Conservation (phyloP, 2,888 invertebrate species). For the Timema podura region DNA sequence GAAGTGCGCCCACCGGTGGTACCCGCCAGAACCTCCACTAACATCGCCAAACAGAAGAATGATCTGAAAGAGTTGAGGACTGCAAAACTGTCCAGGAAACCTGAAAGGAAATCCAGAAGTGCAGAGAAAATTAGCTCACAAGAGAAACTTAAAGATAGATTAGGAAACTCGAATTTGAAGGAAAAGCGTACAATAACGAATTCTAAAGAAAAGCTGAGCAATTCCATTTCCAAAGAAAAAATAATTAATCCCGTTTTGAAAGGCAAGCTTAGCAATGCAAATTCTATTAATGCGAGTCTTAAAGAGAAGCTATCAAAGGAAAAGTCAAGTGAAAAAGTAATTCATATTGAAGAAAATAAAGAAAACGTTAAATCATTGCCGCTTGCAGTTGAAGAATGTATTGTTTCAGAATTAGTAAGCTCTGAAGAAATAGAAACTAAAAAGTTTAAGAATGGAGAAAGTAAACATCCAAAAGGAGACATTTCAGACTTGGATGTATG, state of each 20-base stretch:
- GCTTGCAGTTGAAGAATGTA: not conserved
- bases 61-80: constrained; percentile 13
- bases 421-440: not conserved
- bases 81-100: not conserved
- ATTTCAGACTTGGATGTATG: not conserved
- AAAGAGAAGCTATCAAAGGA: not conserved
- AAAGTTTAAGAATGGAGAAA: not conserved
- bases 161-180: no score
- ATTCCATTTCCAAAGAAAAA: no score
- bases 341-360: constrained; percentile 2
- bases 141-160: no score
- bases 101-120: not conserved
- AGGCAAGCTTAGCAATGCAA: no score
- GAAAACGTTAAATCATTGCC: not conserved
- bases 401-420: not conserved
- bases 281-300: no score
- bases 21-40: constrained; percentile 10
- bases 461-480: constrained; percentile 3
- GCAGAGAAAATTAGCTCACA: not conserved
- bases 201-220: no score
- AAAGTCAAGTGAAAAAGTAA: not conserved
- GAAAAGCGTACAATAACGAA: no score
- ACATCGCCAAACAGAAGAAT: constrained; percentile 20
- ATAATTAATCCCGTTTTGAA: no score
- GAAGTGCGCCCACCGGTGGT: constrained; percentile 24